phyloP scores from a whole-genome alignment of 2,797 vertebrate genomes.

The Allenopithecus nigroviridis region DNA sequence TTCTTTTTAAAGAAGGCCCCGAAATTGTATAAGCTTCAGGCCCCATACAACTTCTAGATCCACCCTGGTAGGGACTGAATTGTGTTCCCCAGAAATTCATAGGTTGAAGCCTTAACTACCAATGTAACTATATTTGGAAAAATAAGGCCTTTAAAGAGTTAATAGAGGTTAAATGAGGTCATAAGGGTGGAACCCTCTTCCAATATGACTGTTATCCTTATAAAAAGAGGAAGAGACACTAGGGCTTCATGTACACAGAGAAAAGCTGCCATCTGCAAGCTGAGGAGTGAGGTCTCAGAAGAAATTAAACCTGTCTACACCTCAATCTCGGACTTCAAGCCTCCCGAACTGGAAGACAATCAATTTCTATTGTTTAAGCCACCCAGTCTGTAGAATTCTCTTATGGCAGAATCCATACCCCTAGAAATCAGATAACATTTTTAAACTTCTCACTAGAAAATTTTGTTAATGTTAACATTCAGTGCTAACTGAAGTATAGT shows the following conservation, averaged over 20 bases:
- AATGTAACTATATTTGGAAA: not conserved
- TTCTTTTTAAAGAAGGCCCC: not conserved
- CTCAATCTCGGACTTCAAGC: not conserved
- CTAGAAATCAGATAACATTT: not conserved
- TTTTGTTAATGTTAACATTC: not conserved
- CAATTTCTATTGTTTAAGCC: not conserved
- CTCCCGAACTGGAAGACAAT: not conserved
- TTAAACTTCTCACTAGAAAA: constrained; percentile 17
- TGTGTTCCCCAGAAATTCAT: not conserved
- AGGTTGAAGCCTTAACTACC: not conserved
- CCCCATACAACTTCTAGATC: not conserved
- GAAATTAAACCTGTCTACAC: not conserved
- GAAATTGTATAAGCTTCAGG: not conserved
- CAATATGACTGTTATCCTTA: not conserved
- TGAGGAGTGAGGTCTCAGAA: not conserved
- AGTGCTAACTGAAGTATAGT: not conserved
- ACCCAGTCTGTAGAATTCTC: not conserved
- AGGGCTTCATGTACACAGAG: not conserved
- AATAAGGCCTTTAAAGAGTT: not conserved
- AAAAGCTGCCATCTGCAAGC: not conserved
- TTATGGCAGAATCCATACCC: not conserved
- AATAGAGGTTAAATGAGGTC: not conserved
- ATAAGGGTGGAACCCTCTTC: not conserved
- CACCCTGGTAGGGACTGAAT: not conserved
- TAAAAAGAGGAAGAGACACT: not conserved